These are phyloP conservation scores for Pegoplata infirma DNA, from an alignment of 2,888 invertebrate genomes.

Conservation along the genomic window DNA sequence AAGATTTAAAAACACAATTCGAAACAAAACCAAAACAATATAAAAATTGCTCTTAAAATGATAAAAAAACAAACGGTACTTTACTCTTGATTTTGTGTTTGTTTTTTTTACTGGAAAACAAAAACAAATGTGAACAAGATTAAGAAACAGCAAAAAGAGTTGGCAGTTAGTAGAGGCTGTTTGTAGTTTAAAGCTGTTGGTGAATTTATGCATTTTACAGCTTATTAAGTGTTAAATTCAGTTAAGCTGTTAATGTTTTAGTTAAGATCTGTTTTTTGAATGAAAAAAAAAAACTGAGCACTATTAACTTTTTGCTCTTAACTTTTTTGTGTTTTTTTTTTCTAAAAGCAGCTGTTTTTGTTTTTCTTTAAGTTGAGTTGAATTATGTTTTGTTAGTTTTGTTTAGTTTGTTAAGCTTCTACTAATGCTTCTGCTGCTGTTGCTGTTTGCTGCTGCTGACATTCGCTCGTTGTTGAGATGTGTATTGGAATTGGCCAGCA, in stretches of 20 bases:
- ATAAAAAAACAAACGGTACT: conserved; percentile 52
- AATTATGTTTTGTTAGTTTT: conserved; percentile 25
- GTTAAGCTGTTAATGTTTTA: conserved; percentile 37
- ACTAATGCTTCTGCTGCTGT: conserved; percentile 62
- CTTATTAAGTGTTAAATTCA: conserved; percentile 34
- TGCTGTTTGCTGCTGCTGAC: conserved; percentile 35
- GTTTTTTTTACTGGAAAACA: background rate
- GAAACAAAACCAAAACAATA: background rate
- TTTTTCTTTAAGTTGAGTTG: conserved; percentile 8
- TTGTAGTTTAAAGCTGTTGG: background rate
- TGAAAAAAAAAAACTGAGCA: background rate
- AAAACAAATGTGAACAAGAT: background rate
- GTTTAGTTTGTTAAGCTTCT: conserved; percentile 30
- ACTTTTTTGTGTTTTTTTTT: conserved; percentile 12
- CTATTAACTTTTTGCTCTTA: conserved; percentile 54
- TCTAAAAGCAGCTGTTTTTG: conserved; percentile 48
- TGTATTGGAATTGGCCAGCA: conserved; percentile 74
- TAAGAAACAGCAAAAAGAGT: background rate
- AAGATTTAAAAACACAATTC: background rate
- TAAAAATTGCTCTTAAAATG: conserved; percentile 3
- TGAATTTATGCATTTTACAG: background rate
- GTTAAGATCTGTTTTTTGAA: conserved; percentile 6
- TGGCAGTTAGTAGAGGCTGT: background rate
- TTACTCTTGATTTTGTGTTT: conserved; percentile 33
- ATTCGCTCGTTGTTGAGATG: conserved; percentile 39